These are phyloP conservation scores for Microtus oregoni DNA, from an alignment of 2,113 vertebrate genomes.

Conservation along the genomic window DNA sequence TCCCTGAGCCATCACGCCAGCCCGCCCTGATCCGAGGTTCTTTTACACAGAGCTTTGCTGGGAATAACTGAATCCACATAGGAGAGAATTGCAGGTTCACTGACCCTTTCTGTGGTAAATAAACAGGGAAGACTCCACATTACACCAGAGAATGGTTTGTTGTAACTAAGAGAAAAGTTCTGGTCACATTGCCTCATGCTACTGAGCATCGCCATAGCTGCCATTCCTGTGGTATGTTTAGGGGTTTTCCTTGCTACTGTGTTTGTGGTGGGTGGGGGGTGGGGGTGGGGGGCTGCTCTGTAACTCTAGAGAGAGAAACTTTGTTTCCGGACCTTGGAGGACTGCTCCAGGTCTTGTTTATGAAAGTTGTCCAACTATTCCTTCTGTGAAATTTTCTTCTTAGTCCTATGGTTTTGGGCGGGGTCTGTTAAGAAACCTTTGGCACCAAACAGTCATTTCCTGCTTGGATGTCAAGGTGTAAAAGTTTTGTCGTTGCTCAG, in stretches of 20 bases:
- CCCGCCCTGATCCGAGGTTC: background rate
- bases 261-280: accelerated
- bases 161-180: background rate
- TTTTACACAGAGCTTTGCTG: conserved; percentile 36
- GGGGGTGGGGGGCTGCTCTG: background rate
- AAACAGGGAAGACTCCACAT: background rate
- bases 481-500: conserved; percentile 45
- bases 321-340: background rate
- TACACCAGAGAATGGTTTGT: background rate
- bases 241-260: background rate
- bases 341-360: background rate
- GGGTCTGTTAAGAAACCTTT: background rate
- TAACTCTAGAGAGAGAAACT: background rate
- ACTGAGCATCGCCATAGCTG: background rate
- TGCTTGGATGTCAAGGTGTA: background rate
- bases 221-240: background rate
- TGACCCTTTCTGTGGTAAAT: background rate
- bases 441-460: conserved; percentile 56
- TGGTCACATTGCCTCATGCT: background rate
- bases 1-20: background rate
- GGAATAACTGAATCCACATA: background rate
- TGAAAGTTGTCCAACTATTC: background rate
- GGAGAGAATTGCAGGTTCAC: background rate
- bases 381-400: conserved; percentile 49
- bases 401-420: conserved; percentile 18